A percentile compares a stretch with the other conserved stretches of the same genome.
These are phyloP conservation scores for Mormyrops boulengeri DNA, from an alignment of 2,797 vertebrate species.

Conservation along the genomic window DNA sequence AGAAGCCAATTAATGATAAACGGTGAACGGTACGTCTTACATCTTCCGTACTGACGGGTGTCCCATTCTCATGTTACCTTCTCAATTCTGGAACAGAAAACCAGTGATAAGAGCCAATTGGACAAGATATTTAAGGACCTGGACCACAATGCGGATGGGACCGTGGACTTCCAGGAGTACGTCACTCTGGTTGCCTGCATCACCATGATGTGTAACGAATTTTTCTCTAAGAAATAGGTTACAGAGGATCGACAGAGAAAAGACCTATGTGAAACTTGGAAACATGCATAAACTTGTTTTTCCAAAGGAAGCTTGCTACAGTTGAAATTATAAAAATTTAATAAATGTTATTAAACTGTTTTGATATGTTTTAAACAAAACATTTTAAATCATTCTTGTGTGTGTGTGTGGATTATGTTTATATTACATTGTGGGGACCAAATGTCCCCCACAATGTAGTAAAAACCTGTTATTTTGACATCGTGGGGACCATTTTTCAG, in stretches of 20 bases:
- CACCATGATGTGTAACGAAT: constrained; percentile 23
- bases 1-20: background rate
- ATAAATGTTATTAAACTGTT: background rate
- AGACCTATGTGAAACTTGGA: background rate
- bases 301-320: background rate
- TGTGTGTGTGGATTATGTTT: background rate
- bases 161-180: constrained; percentile 44
- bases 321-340: background rate
- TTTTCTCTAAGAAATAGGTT: constrained; percentile 12
- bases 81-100: background rate
- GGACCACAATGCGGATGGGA: constrained; percentile 25
- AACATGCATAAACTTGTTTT: background rate
- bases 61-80: background rate
- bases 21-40: background rate
- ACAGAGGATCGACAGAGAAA: background rate
- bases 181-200: constrained; percentile 28
- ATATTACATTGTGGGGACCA: background rate
- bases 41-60: background rate
- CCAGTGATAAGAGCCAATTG: accelerated
- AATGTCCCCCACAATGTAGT: too few species aligned
- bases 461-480: too few species aligned
- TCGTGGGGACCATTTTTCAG: background rate
- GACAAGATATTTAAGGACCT: constrained; percentile 32
- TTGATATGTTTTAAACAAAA: background rate
- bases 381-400: background rate